Percentiles rank a stretch among this genome's conserved stretches.
phyloP scores from a whole-genome alignment of 2,113 vertebrate species.

The Eretmochelys imbricata region DNA sequence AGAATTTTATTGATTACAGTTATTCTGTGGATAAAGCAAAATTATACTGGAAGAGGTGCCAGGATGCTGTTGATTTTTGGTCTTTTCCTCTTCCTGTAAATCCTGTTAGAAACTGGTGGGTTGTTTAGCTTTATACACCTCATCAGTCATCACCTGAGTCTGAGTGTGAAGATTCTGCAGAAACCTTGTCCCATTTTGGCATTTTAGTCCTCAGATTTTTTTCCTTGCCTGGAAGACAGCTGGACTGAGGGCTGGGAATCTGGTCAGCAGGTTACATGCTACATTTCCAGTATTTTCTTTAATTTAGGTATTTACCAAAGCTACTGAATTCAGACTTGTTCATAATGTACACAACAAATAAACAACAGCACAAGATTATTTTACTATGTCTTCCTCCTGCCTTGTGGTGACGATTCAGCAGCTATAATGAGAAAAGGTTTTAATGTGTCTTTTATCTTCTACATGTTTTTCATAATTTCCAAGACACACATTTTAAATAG shows the following conservation, averaged over 20 bases:
- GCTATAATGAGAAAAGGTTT: background rate
- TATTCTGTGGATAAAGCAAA: background rate
- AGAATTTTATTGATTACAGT: background rate
- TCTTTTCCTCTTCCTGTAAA: background rate
- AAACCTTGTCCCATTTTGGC: slow-evolving; percentile 28
- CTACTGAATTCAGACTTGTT: rapidly evolving
- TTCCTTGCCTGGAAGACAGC: slow-evolving; percentile 24
- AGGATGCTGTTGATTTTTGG: background rate
- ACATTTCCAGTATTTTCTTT: background rate
- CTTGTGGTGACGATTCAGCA: background rate
- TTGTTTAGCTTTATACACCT: background rate
- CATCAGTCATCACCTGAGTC: background rate
- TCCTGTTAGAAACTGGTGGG: background rate
- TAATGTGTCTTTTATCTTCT: rapidly evolving
- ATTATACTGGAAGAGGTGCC: background rate
- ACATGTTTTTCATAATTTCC: background rate
- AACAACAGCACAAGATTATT: rapidly evolving
- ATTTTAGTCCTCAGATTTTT: slow-evolving; percentile 28
- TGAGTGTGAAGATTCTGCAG: background rate
- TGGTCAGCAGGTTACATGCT: background rate
- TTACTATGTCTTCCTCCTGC: background rate
- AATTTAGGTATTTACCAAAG: background rate
- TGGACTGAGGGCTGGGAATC: background rate
- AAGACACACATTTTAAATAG: background rate
- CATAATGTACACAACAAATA: rapidly evolving